Conservation (phyloP, 2,797 vertebrate species). For the Cryptoprocta ferox region DNA sequence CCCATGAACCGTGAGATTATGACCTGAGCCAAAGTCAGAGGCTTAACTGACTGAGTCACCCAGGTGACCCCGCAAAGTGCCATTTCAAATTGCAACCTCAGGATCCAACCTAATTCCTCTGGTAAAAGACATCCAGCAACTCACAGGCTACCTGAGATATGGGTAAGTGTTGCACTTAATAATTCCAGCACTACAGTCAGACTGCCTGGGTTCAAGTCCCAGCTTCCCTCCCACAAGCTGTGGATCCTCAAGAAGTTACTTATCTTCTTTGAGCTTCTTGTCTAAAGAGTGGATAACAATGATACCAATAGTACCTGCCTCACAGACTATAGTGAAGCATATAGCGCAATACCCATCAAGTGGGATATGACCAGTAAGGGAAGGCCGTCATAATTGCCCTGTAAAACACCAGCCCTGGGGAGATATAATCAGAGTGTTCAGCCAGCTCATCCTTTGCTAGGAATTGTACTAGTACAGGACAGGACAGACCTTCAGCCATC, state of each 20-base stretch:
- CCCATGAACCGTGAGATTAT: no score
- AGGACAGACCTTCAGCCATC: not conserved
- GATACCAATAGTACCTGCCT: not conserved
- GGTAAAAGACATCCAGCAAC: not conserved
- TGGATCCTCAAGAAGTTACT: not conserved
- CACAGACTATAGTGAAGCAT: not conserved
- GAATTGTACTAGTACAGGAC: no score
- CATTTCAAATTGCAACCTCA: not conserved
- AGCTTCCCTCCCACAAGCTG: not conserved
- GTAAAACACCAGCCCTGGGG: not conserved
- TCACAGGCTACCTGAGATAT: not conserved
- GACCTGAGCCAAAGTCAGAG: no score
- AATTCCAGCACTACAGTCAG: not conserved
- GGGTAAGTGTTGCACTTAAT: not conserved
- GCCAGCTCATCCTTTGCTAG: not conserved
- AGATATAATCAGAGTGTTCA: not conserved
- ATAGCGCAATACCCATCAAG: no score
- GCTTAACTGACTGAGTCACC: no score
- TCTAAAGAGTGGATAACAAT: not conserved
- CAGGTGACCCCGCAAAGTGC: not conserved
- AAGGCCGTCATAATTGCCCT: not conserved
- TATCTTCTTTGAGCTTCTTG: not conserved
- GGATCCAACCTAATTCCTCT: not conserved
- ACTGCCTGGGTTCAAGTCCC: not conserved
- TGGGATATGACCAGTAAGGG: not conserved